A percentile compares a stretch with the other conserved stretches of the same genome.
Evolutionary conservation across 2,113 vertebrate species (phyloP).

Genomic region (Lanius ludovicianus): DNA sequence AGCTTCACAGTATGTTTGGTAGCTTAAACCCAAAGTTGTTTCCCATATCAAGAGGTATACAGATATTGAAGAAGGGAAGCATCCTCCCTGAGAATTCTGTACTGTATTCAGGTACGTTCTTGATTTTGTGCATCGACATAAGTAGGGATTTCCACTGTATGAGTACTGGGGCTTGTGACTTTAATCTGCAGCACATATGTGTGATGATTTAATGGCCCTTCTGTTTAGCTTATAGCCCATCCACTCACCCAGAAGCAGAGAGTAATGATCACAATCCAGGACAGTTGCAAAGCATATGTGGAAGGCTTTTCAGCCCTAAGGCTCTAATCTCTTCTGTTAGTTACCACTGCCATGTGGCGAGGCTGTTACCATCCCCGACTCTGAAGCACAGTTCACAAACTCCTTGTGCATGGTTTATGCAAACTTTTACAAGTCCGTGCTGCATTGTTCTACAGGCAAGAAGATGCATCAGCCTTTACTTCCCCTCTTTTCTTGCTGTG

Average conservation of each 20-base stretch:
- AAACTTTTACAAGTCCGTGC: not conserved
- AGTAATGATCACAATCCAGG: not conserved
- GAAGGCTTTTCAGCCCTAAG: slow-evolving; percentile 13
- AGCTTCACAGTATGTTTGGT: not conserved
- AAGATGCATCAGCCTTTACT: not conserved
- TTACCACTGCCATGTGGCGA: not conserved
- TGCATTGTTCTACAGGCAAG: not conserved
- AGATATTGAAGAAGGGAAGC: not conserved
- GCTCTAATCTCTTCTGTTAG: not conserved
- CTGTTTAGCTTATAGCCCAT: slow-evolving; percentile 28
- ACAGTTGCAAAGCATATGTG: slow-evolving; percentile 28
- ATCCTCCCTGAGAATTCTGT: not conserved
- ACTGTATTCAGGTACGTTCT: not conserved
- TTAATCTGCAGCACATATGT: not conserved
- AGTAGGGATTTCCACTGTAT: not conserved
- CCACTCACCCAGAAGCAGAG: not conserved
- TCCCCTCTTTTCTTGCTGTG: not conserved
- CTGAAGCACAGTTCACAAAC: slow-evolving; percentile 1
- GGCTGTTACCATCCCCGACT: not conserved
- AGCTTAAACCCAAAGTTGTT: not conserved
- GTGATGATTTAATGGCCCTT: not conserved
- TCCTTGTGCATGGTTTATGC: not conserved
- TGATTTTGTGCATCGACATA: not conserved
- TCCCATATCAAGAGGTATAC: not conserved
- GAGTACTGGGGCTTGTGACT: not conserved